Percentiles rank a stretch among this genome's conserved stretches.
Conservation (phyloP, 2,888 invertebrate species). For the Drosophila ezoana region DNA sequence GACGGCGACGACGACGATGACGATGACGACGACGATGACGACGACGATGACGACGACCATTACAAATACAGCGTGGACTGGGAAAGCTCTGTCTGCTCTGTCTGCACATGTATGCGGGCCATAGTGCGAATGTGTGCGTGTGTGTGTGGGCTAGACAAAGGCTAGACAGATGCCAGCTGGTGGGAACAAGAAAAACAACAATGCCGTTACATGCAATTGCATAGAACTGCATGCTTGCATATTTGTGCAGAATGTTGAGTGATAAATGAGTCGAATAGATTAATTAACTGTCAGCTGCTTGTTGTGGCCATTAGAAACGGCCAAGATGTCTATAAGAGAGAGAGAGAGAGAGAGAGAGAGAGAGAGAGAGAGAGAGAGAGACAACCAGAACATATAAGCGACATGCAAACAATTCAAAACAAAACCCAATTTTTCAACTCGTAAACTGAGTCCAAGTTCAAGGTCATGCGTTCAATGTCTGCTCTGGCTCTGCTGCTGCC, state of each 20-base stretch:
- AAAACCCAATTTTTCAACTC: slow-evolving; percentile 76
- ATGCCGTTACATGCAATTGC: slow-evolving; percentile 6
- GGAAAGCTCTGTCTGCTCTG: slow-evolving; percentile 34
- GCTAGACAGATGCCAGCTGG: slow-evolving; percentile 62
- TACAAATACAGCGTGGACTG: slow-evolving; percentile 56
- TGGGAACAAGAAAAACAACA: slow-evolving; percentile 7
- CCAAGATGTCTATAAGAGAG: slow-evolving; percentile 2
- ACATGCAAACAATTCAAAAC: slow-evolving; percentile 67
- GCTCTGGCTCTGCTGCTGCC: slow-evolving; percentile 25
- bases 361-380: slow-evolving; percentile 3
- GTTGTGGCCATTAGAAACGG: not conserved
- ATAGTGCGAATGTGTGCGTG: not conserved
- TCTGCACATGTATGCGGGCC: slow-evolving; percentile 13
- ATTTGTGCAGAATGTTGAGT: not conserved
- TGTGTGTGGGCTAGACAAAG: slow-evolving; percentile 63
- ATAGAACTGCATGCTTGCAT: not conserved
- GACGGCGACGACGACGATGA: slow-evolving; percentile 29
- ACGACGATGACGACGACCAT: slow-evolving; percentile 43
- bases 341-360: not conserved
- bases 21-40: slow-evolving; percentile 25
- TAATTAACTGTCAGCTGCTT: slow-evolving; percentile 29
- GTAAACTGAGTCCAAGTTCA: slow-evolving; percentile 82
- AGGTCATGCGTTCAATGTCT: slow-evolving; percentile 79
- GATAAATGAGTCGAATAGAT: slow-evolving; percentile 47
- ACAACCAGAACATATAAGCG: slow-evolving; percentile 22